Base-by-base conservation (phyloP, 2,888 invertebrate genomes). In the Melieria omissa region DNA sequence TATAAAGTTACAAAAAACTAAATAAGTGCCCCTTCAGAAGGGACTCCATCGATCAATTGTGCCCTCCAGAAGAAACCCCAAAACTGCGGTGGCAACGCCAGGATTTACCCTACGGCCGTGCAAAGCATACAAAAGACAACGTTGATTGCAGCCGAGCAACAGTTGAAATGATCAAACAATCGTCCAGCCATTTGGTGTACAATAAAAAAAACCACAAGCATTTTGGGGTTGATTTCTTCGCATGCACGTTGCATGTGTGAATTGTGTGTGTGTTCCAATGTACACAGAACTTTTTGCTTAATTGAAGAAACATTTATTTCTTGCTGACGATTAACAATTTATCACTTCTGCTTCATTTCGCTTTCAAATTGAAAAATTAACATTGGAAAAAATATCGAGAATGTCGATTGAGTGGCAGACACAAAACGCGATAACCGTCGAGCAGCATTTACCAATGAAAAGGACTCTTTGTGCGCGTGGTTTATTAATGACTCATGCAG, bases 241-340 rank as follows among this genome's bases (percentile, higher is more conserved):
- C 7, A 1, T 58, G 12, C 7, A 58, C 42, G 5, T 29, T 29
- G 44, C 12, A 60, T 41, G 12, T 44, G 14, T 42, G 7, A 44
- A 44, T 60, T 10, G 49, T 64, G 29, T n/a, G 5, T 49, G 6
- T 64, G 49, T 49, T 16, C 47, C 63, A 42, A 9, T 29, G 46
- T 47, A 42, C 7, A 41, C 12, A 4, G 44, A 5, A 45, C 46
- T 41, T 12, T 8, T 29, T 55, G 45, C 45, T 65, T 67, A 67
- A 67, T 67, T 67, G 67, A 60, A 60, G 67, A 60, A 61, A 60
- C 49, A 67, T 61, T 60, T 60, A 67, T 61, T 67, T 58, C 58
- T 61, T 67, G 60, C 49, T 49, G 61, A 67, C 67, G 67, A 67
- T 67, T 67, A 67, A 52, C 67, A 67, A 61, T 67, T 67, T 67